A percentile compares a stretch with the other conserved stretches of the same genome.
phyloP scores from a whole-genome alignment of 2,797 vertebrate genomes.

The Enteromius argenteus region DNA sequence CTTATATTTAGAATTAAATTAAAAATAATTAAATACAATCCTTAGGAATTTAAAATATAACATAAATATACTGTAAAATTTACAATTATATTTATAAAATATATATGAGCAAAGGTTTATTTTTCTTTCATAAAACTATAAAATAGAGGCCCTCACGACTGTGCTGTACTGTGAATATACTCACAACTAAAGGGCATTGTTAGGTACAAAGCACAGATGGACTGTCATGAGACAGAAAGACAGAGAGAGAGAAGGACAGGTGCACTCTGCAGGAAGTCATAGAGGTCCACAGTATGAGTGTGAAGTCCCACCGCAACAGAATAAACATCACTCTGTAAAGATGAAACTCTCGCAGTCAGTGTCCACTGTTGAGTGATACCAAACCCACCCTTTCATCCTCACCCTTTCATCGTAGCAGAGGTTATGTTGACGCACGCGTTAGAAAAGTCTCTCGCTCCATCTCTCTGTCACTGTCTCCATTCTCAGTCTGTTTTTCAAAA shows the following conservation, averaged over 20 bases:
- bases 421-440: constrained; percentile 20
- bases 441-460: not conserved
- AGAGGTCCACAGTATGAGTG: constrained; percentile 54
- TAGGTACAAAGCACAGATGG: constrained; percentile 34
- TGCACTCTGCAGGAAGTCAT: constrained; percentile 59
- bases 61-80: too few relatives aligned
- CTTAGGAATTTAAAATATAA: too few relatives aligned
- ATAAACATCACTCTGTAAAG: constrained; percentile 36
- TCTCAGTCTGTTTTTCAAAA: not conserved
- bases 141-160: not conserved
- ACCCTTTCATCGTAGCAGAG: constrained; percentile 38
- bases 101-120: too few relatives aligned
- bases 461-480: constrained; percentile 3
- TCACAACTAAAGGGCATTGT: not conserved
- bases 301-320: constrained; percentile 46
- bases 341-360: constrained; percentile 36
- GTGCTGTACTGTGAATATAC: constrained; percentile 11
- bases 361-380: constrained; percentile 30
- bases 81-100: not conserved
- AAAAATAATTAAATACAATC: too few relatives aligned
- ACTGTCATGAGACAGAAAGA: constrained; percentile 28
- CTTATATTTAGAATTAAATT: not conserved
- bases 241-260: constrained; percentile 51
- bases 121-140: not conserved
- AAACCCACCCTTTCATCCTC: constrained; percentile 34